Base-by-base conservation (phyloP, 2,797 vertebrate species). In the Sebastolobus altivelis region DNA sequence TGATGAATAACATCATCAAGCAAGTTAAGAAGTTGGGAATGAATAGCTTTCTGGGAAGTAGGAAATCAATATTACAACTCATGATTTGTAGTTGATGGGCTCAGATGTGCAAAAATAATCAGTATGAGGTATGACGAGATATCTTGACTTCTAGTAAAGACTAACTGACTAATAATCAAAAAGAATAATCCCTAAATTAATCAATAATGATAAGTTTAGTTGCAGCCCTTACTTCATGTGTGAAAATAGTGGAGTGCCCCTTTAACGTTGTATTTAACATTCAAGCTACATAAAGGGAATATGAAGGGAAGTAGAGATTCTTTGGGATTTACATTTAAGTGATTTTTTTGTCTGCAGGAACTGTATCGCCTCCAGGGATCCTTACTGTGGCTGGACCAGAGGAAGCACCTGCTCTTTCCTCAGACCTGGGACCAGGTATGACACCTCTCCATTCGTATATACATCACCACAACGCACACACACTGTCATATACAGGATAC, bases 371-470 rank as follows among this genome's bases (percentile, higher is more conserved):
- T 97, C 97, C 75, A 96, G 97, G 77, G 98, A 99, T 77, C 98
- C 98, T 0, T 99, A 99, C 93, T 99, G 98, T 0, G 98, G 98
- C 68, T 99, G 98, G 98, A 96, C 97, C 1, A 90, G 95, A 0
- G 97, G 97, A 38, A 97, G 97, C 80, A 96, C 97, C 91, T 99
- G 98, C 27, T 43, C 97, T 33, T 99, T 99, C 93, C 96, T 98
- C 78, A 95, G 97, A 68, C 96, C 96, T 0, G 97, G 95, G 33
- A 96, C 97, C 93, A 98, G 98, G 98, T 99, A 95, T 76, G 70
- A 81, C 46, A 25, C 25, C 62, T 70, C 49, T 81, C 29, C 20
- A 43, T 60, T 46, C 46, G 3, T 46, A 40, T 55, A 31, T n/a
- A 29, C 56, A 25, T 67, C 66, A 16, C 49, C 25, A 4, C 20